These are phyloP conservation scores for Hippocampus comes DNA, from an alignment of 2,113 vertebrate genomes.

Conservation along the genomic window DNA sequence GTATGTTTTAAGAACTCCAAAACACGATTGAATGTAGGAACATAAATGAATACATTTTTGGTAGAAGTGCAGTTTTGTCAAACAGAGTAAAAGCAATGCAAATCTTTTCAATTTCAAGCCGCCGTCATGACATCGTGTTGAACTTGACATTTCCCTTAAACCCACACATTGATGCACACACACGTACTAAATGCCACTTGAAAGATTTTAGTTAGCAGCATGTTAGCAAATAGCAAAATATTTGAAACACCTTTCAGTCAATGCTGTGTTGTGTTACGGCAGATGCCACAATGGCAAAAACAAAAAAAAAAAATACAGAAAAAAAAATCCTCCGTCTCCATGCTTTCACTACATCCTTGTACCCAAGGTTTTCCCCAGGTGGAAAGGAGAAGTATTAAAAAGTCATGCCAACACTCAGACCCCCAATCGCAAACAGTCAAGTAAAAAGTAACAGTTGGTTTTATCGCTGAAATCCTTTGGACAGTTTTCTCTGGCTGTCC, in stretches of 20 bases:
- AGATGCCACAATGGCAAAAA: neutral
- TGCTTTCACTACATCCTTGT: neutral
- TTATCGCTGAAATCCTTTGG: neutral
- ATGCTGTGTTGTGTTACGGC: neutral
- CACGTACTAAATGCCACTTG: neutral
- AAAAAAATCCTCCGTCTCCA: neutral
- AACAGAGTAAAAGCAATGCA: neutral
- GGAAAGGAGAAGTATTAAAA: neutral
- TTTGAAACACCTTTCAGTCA: neutral
- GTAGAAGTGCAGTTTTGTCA: neutral
- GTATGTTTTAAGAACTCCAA: neutral
- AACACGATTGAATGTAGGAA: neutral
- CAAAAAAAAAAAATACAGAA: neutral
- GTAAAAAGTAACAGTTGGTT: slow-evolving; percentile 2
- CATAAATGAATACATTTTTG: neutral
- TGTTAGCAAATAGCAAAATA: neutral
- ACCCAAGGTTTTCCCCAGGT: neutral
- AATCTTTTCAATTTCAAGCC: neutral
- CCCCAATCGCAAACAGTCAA: neutral
- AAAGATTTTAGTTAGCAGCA: neutral
- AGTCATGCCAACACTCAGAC: neutral
- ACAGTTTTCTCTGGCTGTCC: neutral
- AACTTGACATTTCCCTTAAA: no score
- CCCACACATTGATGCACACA: no score
- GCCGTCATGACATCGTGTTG: no score